phyloP scores from a whole-genome alignment of 2,888 invertebrate genomes.

The Dusona sp. region DNA sequence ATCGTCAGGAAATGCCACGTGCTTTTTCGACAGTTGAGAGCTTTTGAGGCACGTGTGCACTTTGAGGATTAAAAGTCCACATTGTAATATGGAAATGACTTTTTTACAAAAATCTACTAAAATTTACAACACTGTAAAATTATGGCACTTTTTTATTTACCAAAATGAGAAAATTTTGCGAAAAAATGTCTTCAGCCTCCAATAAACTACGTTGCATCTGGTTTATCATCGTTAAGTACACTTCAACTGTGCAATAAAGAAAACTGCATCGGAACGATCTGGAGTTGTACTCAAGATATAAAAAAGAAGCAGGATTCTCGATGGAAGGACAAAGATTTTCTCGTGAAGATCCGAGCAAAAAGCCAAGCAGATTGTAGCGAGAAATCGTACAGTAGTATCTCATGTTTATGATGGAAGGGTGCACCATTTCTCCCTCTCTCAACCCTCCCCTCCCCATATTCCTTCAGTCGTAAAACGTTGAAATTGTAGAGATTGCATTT shows the following conservation, averaged over 20 bases:
- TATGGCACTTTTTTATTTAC: too few relatives aligned
- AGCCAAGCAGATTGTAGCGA: background rate
- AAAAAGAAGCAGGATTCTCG: background rate
- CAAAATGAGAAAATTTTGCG: too few relatives aligned
- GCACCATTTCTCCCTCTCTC: constrained; percentile 8
- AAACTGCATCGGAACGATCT: background rate
- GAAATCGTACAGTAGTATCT: constrained; percentile 19
- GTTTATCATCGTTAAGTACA: background rate
- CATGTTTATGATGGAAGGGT: constrained; percentile 47
- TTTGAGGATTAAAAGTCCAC: too few relatives aligned
- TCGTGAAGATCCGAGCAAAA: background rate
- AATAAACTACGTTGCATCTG: background rate
- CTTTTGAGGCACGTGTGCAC: too few relatives aligned
- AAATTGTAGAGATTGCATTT: constrained; percentile 52
- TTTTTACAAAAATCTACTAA: too few relatives aligned
- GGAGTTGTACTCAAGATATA: background rate
- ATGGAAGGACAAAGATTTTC: background rate
- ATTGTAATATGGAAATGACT: too few relatives aligned
- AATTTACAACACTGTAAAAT: too few relatives aligned
- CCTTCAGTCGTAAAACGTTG: constrained; percentile 36
- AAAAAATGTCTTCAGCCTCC: background rate
- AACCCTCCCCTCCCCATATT: background rate
- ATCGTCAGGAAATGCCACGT: too few relatives aligned
- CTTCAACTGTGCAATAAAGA: constrained; percentile 8
- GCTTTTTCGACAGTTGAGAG: too few relatives aligned